Conservation (phyloP, 2,888 invertebrate species). For the Villa cingulata region DNA sequence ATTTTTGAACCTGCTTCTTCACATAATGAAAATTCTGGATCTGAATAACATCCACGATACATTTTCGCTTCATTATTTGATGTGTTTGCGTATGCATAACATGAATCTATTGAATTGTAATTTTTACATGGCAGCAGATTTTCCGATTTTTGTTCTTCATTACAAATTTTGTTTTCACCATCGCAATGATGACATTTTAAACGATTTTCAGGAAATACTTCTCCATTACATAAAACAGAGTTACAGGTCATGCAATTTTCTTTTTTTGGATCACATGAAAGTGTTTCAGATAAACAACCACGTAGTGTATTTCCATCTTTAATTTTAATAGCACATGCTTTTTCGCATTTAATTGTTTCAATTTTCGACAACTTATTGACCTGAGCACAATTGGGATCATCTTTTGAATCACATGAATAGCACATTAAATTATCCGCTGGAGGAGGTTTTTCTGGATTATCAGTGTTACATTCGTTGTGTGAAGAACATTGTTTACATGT, state of each 20-base stretch:
- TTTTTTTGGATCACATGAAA: background rate
- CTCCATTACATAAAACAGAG: slow-evolving; percentile 24
- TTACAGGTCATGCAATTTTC: slow-evolving; percentile 18
- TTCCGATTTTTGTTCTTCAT: slow-evolving; percentile 1
- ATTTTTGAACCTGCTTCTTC: slow-evolving; percentile 17
- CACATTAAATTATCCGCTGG: background rate
- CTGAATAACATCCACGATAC: slow-evolving; percentile 27
- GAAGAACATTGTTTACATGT: background rate
- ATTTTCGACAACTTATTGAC: background rate
- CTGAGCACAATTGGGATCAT: slow-evolving; percentile 6
- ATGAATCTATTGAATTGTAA: slow-evolving; percentile 13
- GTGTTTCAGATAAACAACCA: slow-evolving; percentile 22
- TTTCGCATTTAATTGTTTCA: background rate
- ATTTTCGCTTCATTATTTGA: slow-evolving; percentile 12
- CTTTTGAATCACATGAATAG: slow-evolving; percentile 6
- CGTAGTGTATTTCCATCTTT: slow-evolving; percentile 16
- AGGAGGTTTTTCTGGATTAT: background rate
- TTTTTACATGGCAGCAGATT: slow-evolving; percentile 16
- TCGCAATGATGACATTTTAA: slow-evolving; percentile 27
- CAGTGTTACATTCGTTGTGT: slow-evolving; percentile 1
- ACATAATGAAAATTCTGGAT: slow-evolving; percentile 20
- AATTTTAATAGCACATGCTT: background rate
- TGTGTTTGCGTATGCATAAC: slow-evolving; percentile 22
- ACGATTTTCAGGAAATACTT: slow-evolving; percentile 21
- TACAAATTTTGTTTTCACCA: too few relatives aligned